Percentiles rank a stretch among this genome's conserved stretches.
These are phyloP conservation scores for Escarpia spicata DNA, from an alignment of 2,888 invertebrate genomes.

Conservation along the genomic window DNA sequence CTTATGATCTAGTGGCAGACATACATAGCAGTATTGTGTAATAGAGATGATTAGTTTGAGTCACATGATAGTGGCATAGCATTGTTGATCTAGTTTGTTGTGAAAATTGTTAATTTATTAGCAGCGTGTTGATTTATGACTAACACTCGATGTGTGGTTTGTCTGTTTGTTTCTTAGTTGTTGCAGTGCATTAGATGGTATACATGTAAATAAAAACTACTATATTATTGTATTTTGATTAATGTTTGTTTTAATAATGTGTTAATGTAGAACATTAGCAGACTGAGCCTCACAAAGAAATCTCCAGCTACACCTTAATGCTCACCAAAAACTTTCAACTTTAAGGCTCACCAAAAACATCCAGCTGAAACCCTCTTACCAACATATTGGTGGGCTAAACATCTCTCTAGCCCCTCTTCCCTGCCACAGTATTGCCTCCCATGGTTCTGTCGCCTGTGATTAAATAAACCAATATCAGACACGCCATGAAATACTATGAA, in stretches of 20 bases:
- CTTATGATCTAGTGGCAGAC: neutral
- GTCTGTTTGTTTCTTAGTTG: neutral
- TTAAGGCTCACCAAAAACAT: too few relatives aligned
- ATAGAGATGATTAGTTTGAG: neutral
- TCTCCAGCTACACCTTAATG: neutral
- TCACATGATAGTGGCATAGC: neutral
- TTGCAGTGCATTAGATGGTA: neutral
- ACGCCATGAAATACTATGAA: too few relatives aligned
- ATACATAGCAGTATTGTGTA: neutral
- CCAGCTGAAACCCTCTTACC: too few relatives aligned
- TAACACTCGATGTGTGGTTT: neutral
- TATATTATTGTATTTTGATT: neutral
- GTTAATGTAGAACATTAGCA: neutral
- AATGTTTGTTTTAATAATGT: neutral
- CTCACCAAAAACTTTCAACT: too few relatives aligned
- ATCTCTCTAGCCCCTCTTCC: too few relatives aligned
- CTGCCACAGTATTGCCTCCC: too few relatives aligned
- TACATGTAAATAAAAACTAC: neutral
- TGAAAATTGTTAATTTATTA: neutral
- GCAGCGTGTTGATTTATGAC: neutral
- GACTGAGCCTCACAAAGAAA: neutral
- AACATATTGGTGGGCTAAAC: too few relatives aligned
- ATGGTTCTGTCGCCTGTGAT: too few relatives aligned
- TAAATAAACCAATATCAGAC: too few relatives aligned
- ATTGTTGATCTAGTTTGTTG: constrained; percentile 12